Evolutionary conservation across 2,797 vertebrate species (phyloP), one percentile per base, ranked within the genome.

Genomic region (Cynodonichthys magdalenae): DNA sequence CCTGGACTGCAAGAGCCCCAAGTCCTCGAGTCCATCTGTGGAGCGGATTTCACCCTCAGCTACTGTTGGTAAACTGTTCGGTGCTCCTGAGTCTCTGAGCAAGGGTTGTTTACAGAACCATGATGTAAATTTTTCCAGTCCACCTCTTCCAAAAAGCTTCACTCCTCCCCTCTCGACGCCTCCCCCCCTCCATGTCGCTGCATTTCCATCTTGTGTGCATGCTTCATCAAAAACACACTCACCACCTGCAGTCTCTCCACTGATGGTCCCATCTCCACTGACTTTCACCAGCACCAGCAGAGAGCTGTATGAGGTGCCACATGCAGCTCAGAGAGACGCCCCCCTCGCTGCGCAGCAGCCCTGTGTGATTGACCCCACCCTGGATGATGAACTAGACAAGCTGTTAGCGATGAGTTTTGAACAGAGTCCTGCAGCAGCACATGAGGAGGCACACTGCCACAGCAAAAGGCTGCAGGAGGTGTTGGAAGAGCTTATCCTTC

Each of bases 311-410:
- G 85, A 86, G 20, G 46, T 59, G 0, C 18, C 46, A 5, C 28
- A 63, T 1, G 0, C 59, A 29, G 52, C 59, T 20, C 80, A 60
- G 50, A 71, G 42, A 28, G 46, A 45, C 44, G 71, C 85, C 58
- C 67, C 70, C 20, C 69, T 58, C 8, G 2, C 45, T 3, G 51
- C 41, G 14, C 57, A 73, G 48, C 83, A 75, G 0, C 62, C 73
- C 15, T 60, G 70, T 6, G 29, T 44, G 61, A 71, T 6, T 2
- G 77, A 88, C 55, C 85, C 90, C 19, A 87, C 75, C 3, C 59
- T 92, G 65, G 91, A 94, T 17, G 85, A 92, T 64, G 89, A 83
- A 1, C 80, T 94, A 67, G 90, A 94, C 66, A 91, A 92, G 57
- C 90, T 93, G 8, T 79, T 94, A 62, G 84, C 89, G 17, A 89